phyloP scores from a whole-genome alignment of 2,113 vertebrate species.

The Todiramphus saurophagus region DNA sequence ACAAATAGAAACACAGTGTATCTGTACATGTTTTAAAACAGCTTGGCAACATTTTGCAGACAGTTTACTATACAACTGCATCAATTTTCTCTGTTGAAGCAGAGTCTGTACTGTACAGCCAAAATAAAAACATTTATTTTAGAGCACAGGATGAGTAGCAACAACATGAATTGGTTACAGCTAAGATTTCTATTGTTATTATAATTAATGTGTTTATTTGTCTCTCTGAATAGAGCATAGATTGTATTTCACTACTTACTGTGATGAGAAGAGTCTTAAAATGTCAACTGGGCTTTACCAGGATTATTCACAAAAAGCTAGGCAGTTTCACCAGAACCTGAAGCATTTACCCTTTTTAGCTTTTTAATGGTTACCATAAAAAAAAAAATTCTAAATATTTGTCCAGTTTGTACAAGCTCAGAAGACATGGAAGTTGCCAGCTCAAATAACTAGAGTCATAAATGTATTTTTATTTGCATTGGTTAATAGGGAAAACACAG shows the following conservation, averaged over 20 bases:
- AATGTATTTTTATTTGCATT: background rate
- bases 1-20: background rate
- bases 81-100: background rate
- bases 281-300: background rate
- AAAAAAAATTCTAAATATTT: background rate
- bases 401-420: background rate
- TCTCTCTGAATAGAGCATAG: background rate
- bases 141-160: background rate
- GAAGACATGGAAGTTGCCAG: background rate
- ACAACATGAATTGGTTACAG: background rate
- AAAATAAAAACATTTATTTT: conserved; percentile 30
- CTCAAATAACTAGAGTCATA: background rate
- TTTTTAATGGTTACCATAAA: background rate
- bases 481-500: background rate
- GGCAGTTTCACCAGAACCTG: background rate
- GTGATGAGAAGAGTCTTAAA: background rate
- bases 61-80: conserved; percentile 2
- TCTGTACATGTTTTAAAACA: background rate
- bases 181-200: background rate
- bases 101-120: background rate
- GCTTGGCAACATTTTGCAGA: background rate
- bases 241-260: background rate
- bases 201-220: conserved; percentile 22
- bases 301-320: background rate
- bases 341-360: background rate